Evolutionary conservation across 2,113 vertebrate species (phyloP).

Genomic region (Nematolebias whitei): DNA sequence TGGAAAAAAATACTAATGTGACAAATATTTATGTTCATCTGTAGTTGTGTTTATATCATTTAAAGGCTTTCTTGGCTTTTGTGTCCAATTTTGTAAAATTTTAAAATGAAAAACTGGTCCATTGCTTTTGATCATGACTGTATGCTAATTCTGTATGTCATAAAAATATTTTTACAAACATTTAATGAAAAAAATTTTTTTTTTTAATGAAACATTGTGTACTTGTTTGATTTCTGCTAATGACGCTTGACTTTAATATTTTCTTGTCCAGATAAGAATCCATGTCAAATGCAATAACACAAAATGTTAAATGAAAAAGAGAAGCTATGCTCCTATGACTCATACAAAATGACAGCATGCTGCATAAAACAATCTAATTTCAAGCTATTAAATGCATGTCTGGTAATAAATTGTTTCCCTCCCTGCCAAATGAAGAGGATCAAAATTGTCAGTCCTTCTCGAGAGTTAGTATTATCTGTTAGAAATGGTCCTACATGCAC

Average conservation of each 20-base stretch:
- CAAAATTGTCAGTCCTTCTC: constrained; percentile 30
- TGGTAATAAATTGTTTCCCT: not conserved
- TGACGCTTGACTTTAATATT: not conserved
- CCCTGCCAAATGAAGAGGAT: constrained; percentile 24
- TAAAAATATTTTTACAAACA: too few species aligned
- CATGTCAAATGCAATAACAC: not conserved
- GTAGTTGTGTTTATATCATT: too few species aligned
- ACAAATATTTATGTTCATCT: too few species aligned
- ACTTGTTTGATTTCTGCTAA: not conserved
- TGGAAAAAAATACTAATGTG: too few species aligned
- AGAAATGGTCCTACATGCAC: constrained; percentile 45
- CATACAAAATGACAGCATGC: not conserved
- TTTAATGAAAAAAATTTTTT: too few species aligned
- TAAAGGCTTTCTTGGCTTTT: too few species aligned
- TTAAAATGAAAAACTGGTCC: too few species aligned
- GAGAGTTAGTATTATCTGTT: constrained; percentile 41
- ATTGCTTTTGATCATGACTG: too few species aligned
- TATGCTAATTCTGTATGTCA: too few species aligned
- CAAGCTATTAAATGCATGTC: not conserved
- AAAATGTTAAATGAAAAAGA: not conserved
- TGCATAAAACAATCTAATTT: not conserved
- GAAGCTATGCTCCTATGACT: not conserved
- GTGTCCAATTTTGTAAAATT: too few species aligned
- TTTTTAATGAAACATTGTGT: too few species aligned
- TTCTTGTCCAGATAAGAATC: not conserved